Conservation (phyloP, 2,797 vertebrate genomes). For the Pseudopleuronectes americanus region DNA sequence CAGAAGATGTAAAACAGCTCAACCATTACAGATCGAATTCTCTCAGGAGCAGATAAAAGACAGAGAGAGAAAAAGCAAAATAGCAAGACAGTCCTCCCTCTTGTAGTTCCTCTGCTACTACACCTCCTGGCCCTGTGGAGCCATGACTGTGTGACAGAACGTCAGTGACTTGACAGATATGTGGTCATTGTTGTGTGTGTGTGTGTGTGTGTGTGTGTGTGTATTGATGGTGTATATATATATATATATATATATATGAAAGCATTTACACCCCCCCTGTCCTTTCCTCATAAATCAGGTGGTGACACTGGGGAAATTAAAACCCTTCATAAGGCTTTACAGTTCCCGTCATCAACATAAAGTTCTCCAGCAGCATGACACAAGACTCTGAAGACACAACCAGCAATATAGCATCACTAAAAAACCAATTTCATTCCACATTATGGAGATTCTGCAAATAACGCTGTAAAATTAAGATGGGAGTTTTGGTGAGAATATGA, state of each 20-base stretch:
- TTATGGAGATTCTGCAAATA: constrained; percentile 10
- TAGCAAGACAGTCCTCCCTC: constrained; percentile 10
- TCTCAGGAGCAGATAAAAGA: constrained; percentile 38
- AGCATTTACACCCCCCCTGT: constrained; percentile 43
- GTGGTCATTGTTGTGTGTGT: constrained; percentile 30
- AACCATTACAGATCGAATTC: constrained; percentile 34
- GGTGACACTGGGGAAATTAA: constrained; percentile 73
- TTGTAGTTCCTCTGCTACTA: constrained; percentile 8
- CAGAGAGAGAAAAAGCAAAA: background rate
- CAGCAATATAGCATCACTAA: background rate
- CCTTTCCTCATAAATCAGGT: constrained; percentile 49
- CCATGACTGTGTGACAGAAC: constrained; percentile 31
- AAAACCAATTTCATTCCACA: constrained; percentile 11
- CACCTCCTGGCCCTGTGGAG: constrained; percentile 16
- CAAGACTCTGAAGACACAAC: constrained; percentile 30
- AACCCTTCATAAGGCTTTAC: constrained; percentile 58
- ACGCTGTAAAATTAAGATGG: background rate
- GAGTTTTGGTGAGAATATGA: background rate
- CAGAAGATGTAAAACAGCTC: constrained; percentile 41
- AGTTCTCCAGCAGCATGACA: constrained; percentile 44
- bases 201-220: constrained; percentile 20
- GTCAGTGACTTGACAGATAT: constrained; percentile 38
- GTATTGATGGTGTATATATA: constrained; percentile 1
- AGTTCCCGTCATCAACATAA: constrained; percentile 47
- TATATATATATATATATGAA: constrained; percentile 23